phyloP scores from a whole-genome alignment of 2,888 invertebrate genomes.

The Lymantria dispar region DNA sequence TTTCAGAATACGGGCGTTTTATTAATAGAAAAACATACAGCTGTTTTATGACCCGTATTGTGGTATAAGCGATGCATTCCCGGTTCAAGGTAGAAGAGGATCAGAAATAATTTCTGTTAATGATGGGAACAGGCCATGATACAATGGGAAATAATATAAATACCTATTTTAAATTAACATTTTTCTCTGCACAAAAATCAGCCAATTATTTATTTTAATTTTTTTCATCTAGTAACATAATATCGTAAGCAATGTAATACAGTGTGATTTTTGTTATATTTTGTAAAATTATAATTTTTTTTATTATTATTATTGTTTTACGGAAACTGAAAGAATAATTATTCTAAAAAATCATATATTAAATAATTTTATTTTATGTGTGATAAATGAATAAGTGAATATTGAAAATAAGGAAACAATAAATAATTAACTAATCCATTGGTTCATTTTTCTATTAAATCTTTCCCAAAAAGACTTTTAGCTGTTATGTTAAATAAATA shows the following conservation, averaged over 20 bases:
- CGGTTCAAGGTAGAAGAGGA: slow-evolving; percentile 49
- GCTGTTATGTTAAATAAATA: too few species aligned
- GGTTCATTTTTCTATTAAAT: too few species aligned
- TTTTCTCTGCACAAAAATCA: slow-evolving; percentile 42
- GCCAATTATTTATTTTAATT: slow-evolving; percentile 54
- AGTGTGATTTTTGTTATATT: slow-evolving; percentile 12
- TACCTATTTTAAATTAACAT: slow-evolving; percentile 57
- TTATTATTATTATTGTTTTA: slow-evolving; percentile 4
- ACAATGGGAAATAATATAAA: slow-evolving; percentile 67
- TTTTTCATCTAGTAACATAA: slow-evolving; percentile 53
- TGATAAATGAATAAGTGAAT: background rate
- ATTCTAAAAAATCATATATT: background rate
- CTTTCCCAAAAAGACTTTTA: too few species aligned
- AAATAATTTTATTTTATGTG: background rate
- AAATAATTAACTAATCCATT: too few species aligned
- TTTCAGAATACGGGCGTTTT: background rate
- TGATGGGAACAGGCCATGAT: slow-evolving; percentile 75
- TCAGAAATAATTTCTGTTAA: slow-evolving; percentile 48
- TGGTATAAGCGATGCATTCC: slow-evolving; percentile 69
- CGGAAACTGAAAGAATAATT: slow-evolving; percentile 34
- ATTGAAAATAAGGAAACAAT: too few species aligned
- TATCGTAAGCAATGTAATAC: slow-evolving; percentile 32
- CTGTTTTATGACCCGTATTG: slow-evolving; percentile 17
- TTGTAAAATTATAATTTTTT: slow-evolving; percentile 2
- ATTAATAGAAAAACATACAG: slow-evolving; percentile 8